These are phyloP conservation scores for Nannospalax galili DNA, from an alignment of 2,113 vertebrate species.

Conservation along the genomic window DNA sequence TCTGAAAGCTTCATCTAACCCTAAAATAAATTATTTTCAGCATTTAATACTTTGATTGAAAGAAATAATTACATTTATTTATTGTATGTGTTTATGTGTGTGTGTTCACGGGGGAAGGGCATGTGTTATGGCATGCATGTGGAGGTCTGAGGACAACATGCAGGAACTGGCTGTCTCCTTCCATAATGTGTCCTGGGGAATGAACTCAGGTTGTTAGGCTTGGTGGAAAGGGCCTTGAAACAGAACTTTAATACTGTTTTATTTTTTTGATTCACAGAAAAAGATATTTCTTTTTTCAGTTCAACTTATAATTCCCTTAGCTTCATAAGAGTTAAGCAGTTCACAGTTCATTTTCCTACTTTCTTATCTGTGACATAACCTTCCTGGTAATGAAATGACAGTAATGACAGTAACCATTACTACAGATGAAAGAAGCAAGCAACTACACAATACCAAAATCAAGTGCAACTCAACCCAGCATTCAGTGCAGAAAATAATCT, in stretches of 20 bases:
- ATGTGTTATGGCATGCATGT: neutral
- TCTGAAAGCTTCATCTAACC: slow-evolving; percentile 30
- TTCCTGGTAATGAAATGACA: slow-evolving; percentile 47
- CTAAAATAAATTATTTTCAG: slow-evolving; percentile 47
- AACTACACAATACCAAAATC: neutral
- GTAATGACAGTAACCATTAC: neutral
- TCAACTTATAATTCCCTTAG: slow-evolving; percentile 11
- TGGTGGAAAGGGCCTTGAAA: neutral
- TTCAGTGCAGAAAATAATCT: slow-evolving; percentile 20
- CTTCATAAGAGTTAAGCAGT: slow-evolving; percentile 39
- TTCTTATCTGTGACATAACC: slow-evolving; percentile 42
- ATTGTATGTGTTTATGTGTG: neutral
- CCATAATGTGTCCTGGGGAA: neutral
- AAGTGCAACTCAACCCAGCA: neutral
- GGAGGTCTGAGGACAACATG: too few species aligned
- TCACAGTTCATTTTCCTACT: slow-evolving; percentile 27
- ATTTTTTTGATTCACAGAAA: slow-evolving; percentile 10
- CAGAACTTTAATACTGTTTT: slow-evolving; percentile 15
- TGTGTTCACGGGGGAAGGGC: neutral
- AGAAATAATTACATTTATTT: neutral
- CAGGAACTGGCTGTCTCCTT: neutral
- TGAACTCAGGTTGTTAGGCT: neutral
- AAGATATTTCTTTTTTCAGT: neutral
- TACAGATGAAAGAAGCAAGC: slow-evolving; percentile 32
- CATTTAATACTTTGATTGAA: neutral